These are phyloP conservation scores for Pelobates fuscus DNA, from an alignment of 2,113 vertebrate species.

Conservation along the genomic window DNA sequence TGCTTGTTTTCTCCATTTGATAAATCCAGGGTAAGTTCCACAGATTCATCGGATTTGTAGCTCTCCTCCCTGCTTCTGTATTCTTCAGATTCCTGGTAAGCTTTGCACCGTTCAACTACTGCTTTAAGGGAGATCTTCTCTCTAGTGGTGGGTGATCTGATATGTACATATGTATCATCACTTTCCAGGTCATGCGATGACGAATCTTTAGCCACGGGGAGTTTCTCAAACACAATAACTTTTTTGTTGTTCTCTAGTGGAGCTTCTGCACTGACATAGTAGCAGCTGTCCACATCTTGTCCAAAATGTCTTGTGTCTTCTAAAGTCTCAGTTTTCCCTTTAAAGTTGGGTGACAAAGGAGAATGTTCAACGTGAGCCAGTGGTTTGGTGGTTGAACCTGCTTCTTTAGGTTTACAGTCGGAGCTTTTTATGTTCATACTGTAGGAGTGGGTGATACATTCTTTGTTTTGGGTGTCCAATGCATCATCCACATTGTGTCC, in stretches of 20 bases:
- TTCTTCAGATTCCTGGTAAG: slow-evolving; percentile 77
- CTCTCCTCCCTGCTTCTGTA: slow-evolving; percentile 59
- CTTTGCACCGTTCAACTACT: slow-evolving; percentile 73
- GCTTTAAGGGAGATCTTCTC: slow-evolving; percentile 83
- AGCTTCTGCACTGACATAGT: slow-evolving; percentile 64
- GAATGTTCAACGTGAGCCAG: background rate
- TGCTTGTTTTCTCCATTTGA: slow-evolving; percentile 44
- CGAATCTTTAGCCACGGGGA: slow-evolving; percentile 2
- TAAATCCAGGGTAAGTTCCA: slow-evolving; percentile 19
- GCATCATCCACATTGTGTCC: slow-evolving; percentile 47
- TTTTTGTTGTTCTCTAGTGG: slow-evolving; percentile 63
- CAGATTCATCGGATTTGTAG: slow-evolving; percentile 52
- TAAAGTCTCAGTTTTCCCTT: slow-evolving; percentile 53
- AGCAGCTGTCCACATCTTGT: slow-evolving; percentile 2
- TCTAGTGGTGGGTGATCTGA: slow-evolving; percentile 70
- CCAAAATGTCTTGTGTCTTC: slow-evolving; percentile 55
- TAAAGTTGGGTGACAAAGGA: slow-evolving; percentile 25
- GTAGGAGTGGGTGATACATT: background rate
- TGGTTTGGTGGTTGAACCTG: background rate
- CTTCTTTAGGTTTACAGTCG: background rate
- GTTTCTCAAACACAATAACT: slow-evolving; percentile 75
- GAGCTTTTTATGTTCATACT: slow-evolving; percentile 11
- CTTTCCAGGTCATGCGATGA: slow-evolving; percentile 14
- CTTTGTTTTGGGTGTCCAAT: slow-evolving; percentile 1
- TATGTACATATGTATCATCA: slow-evolving; percentile 64